Base-by-base conservation (phyloP, 2,888 invertebrate genomes). In the Eilema sororculum region DNA sequence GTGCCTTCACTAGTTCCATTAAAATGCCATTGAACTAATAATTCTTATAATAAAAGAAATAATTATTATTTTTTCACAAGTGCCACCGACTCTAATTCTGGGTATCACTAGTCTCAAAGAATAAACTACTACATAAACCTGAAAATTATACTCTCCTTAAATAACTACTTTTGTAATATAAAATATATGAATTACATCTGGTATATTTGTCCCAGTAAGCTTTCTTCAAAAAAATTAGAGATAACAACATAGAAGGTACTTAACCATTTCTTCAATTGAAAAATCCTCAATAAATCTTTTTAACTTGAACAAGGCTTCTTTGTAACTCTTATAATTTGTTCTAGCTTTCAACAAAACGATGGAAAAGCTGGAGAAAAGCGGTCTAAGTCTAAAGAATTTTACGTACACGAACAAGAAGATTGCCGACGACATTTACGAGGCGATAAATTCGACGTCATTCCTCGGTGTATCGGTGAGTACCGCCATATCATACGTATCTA, bases 391-490 rank as follows among this genome's bases (percentile, higher is more conserved):
- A 83, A 99, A 99, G 89, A 98, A 99, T 91, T 99, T 99, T 93
- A 98, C 98, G 68, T 99, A 99, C 93, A 98, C 98, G 58, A 98
- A 99, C 93, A 98, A 98, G 89, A 97, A 98, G 89, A 99, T 99
- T 72, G 99, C 99, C 12, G 98, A 98, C 90, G 98, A 99, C 91
- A 98, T 99, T 87, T 99, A 99, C 94, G 97, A 98, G 75, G 99
- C 99, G 57, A 99, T 99, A 96, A 99, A 99, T 95, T 98, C 98
- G n/a, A 99, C 99, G 25, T 98, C 99, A 87, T 99, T 99, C 93
- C 96, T 99, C 68, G 99, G 99, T 77, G 98, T 99, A 77, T 99
- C 99, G 88, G 99, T 99, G 95, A 97, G 98, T 96, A 81, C 72
- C 74, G 33, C 22, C 58, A 30, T 76, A 76, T 76, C 68, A 65